Conservation (phyloP, 2,888 invertebrate species). For the Autographa pulchrina region DNA sequence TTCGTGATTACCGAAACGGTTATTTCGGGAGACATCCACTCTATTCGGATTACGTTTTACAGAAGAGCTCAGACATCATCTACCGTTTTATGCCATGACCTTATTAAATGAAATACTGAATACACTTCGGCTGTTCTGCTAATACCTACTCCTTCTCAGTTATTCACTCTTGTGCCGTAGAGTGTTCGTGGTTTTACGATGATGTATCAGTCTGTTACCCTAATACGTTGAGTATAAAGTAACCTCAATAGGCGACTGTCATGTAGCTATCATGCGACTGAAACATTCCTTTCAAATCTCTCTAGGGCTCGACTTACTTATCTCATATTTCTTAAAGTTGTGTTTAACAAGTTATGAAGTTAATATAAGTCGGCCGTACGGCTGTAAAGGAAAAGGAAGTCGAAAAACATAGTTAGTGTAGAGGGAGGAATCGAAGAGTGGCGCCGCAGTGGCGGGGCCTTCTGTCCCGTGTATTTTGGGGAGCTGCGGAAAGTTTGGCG, state of each 20-base stretch:
- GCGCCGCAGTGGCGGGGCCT: slow-evolving; percentile 71
- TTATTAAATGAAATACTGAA: slow-evolving; percentile 74
- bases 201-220: no score
- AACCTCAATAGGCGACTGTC: slow-evolving; percentile 68
- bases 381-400: slow-evolving; percentile 78
- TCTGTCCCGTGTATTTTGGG: slow-evolving; percentile 67
- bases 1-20: slow-evolving; percentile 82
- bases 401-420: slow-evolving; percentile 80
- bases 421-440: slow-evolving; percentile 75
- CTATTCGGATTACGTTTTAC: slow-evolving; percentile 72
- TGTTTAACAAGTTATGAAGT: slow-evolving; percentile 85
- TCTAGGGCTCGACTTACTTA: slow-evolving; percentile 75
- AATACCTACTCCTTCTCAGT: slow-evolving; percentile 57
- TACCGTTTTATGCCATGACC: slow-evolving; percentile 63
- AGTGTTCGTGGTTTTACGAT: no score
- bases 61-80: slow-evolving; percentile 68
- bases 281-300: slow-evolving; percentile 77
- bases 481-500: slow-evolving; percentile 45
- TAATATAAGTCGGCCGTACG: slow-evolving; percentile 82
- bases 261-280: slow-evolving; percentile 67
- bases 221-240: slow-evolving; percentile 46
- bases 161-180: no score
- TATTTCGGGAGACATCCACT: slow-evolving; percentile 76
- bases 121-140: slow-evolving; percentile 50
- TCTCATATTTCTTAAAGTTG: slow-evolving; percentile 83